These are phyloP conservation scores for Dioctria linearis DNA, from an alignment of 2,888 invertebrate species.

Conservation along the genomic window DNA sequence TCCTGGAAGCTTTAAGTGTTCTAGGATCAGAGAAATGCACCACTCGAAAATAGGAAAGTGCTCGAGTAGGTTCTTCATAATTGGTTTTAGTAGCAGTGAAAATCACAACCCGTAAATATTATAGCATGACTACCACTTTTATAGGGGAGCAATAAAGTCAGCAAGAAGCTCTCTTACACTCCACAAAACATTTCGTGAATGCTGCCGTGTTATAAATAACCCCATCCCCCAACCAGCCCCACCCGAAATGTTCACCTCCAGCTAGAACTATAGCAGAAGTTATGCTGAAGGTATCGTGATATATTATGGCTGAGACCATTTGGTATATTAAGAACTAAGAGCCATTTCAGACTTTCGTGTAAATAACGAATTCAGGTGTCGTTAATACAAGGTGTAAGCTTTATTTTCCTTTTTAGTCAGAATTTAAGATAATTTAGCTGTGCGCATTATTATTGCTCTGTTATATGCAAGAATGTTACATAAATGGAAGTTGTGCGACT, in stretches of 20 bases:
- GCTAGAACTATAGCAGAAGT: constrained; percentile 23
- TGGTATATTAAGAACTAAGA: constrained; percentile 49
- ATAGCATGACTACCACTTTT: constrained; percentile 50
- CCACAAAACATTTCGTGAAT: constrained; percentile 53
- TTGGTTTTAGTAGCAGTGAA: constrained; percentile 51
- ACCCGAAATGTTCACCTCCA: neutral
- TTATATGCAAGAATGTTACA: constrained; percentile 26
- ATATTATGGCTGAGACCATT: constrained; percentile 49
- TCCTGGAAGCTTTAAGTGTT: constrained; percentile 23
- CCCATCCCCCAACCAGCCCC: constrained; percentile 4
- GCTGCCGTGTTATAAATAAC: constrained; percentile 48
- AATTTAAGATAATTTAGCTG: constrained; percentile 45
- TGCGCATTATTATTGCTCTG: constrained; percentile 36
- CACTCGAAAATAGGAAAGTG: neutral
- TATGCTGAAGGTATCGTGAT: constrained; percentile 50
- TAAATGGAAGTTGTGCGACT: constrained; percentile 10
- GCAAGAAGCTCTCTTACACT: constrained; percentile 50
- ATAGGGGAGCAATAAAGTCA: constrained; percentile 48
- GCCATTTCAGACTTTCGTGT: constrained; percentile 48
- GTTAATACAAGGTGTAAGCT: constrained; percentile 50
- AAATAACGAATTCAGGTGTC: constrained; percentile 53
- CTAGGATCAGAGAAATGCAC: constrained; percentile 40
- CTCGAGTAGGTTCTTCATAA: constrained; percentile 46
- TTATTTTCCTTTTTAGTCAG: constrained; percentile 46
- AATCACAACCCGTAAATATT: constrained; percentile 53